Evolutionary conservation across 2,797 vertebrate species (phyloP).

Genomic region (Phyllotis vaccarum): DNA sequence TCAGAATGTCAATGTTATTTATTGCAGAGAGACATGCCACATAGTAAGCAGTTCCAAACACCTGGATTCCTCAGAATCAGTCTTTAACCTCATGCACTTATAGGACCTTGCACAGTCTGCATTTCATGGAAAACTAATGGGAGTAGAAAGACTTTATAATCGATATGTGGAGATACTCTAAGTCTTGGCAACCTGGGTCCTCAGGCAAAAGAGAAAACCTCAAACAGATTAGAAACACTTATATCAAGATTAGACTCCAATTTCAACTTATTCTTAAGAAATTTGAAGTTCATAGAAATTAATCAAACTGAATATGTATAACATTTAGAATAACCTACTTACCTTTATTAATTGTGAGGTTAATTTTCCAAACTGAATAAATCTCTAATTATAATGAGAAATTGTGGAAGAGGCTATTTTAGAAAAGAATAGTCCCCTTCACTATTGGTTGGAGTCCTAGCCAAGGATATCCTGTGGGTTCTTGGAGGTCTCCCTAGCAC

Average conservation of each 20-base stretch:
- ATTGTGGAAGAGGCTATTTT: background rate
- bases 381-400: constrained; percentile 34
- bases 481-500: no score
- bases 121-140: background rate
- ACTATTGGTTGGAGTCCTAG: no score
- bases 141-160: constrained; percentile 12
- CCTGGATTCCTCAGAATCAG: constrained; percentile 5
- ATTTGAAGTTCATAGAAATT: constrained; percentile 44
- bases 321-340: constrained; percentile 50
- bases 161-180: background rate
- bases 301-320: background rate
- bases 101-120: background rate
- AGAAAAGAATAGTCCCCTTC: no score
- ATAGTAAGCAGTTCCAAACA: background rate
- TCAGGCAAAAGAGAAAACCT: constrained; percentile 38
- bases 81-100: constrained; percentile 36
- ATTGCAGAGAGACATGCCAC: constrained; percentile 19
- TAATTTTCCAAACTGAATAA: constrained; percentile 49
- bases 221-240: constrained; percentile 58
- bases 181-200: constrained; percentile 40
- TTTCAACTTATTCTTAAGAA: constrained; percentile 45
- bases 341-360: constrained; percentile 17
- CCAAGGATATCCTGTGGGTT: no score
- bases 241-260: constrained; percentile 47
- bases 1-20: constrained; percentile 62